Evolutionary conservation across 2,797 vertebrate species (phyloP).

Genomic region (Myoxocephalus aenaeus): DNA sequence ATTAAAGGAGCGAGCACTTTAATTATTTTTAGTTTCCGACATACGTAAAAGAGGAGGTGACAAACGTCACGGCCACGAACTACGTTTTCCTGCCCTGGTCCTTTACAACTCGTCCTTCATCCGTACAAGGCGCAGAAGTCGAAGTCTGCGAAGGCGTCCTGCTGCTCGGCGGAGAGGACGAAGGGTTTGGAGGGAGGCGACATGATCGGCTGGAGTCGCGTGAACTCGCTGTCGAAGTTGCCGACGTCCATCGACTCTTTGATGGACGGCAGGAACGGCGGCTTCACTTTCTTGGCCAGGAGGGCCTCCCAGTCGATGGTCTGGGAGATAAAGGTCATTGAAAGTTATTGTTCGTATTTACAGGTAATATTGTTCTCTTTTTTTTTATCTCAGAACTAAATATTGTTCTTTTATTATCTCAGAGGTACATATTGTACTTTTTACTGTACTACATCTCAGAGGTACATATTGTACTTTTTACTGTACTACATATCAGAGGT

Average conservation of each 20-base stretch:
- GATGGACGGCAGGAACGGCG: constrained; percentile 89
- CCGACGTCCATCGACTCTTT: constrained; percentile 85
- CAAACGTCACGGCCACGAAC: neutral
- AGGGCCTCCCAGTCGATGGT: constrained; percentile 89
- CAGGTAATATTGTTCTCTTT: no score
- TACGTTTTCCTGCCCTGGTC: constrained; percentile 26
- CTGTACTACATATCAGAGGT: no score
- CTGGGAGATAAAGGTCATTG: constrained; percentile 64
- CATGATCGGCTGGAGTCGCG: constrained; percentile 86
- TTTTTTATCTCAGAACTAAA: no score
- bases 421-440: no score
- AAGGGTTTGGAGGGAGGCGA: constrained; percentile 85
- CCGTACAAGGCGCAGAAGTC: constrained; percentile 88
- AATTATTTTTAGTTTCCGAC: neutral
- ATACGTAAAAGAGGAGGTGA: neutral
- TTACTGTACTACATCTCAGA: no score
- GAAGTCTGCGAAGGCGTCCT: constrained; percentile 89
- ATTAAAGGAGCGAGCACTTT: neutral
- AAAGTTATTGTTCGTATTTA: no score
- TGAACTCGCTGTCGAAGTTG: constrained; percentile 95
- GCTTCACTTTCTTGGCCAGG: constrained; percentile 83
- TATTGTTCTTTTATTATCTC: no score
- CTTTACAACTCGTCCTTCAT: constrained; percentile 23
- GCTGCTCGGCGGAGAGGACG: constrained; percentile 83
- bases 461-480: no score